These are phyloP conservation scores for Momotus momota DNA, from an alignment of 2,797 vertebrate genomes.

Conservation along the genomic window DNA sequence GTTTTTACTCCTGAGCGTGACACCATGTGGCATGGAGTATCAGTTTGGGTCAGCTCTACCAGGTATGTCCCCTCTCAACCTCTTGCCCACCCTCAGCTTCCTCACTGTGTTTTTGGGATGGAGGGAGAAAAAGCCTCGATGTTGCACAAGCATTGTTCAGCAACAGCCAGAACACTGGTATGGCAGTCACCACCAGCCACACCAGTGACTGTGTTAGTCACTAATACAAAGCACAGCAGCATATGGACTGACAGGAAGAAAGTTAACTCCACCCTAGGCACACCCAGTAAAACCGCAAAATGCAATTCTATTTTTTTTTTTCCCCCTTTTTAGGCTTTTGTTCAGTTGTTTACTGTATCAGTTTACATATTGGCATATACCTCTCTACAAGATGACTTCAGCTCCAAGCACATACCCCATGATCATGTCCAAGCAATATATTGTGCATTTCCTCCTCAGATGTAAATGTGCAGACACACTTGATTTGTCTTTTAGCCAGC, in stretches of 20 bases:
- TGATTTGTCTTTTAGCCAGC: not conserved
- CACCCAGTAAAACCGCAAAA: not conserved
- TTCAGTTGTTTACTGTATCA: not conserved
- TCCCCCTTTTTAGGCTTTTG: not conserved
- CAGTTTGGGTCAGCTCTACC: not conserved
- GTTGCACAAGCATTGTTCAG: not conserved
- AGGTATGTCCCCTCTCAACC: rapidly evolving
- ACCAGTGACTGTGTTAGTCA: not conserved
- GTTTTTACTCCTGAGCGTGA: not conserved
- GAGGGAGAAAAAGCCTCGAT: not conserved
- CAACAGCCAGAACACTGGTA: too few relatives aligned
- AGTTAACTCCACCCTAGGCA: not conserved
- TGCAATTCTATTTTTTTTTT: not conserved
- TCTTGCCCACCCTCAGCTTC: not conserved
- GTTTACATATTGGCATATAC: not conserved
- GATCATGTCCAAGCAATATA: not conserved
- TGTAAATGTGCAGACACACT: not conserved
- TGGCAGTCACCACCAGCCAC: not conserved
- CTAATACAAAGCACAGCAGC: not conserved
- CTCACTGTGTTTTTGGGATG: not conserved
- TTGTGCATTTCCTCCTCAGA: not conserved
- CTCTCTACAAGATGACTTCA: not conserved
- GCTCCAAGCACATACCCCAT: not conserved
- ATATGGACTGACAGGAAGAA: not conserved
- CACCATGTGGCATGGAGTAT: not conserved